Evolutionary conservation across 2,888 invertebrate species (phyloP), one percentile per base, ranked within the genome.

Genomic region (Entomobrya proxima): DNA sequence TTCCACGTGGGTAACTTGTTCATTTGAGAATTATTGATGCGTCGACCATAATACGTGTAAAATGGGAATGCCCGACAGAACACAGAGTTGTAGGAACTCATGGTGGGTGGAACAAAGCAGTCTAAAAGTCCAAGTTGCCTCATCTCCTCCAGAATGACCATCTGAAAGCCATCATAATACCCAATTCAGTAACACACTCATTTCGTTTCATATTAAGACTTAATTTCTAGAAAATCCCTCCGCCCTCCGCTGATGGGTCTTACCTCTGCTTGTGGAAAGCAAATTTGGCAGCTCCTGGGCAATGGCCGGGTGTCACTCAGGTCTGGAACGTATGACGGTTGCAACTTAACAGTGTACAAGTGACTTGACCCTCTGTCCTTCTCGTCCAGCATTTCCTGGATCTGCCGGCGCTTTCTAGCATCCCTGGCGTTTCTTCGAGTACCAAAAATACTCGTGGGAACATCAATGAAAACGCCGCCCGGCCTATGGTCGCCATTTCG

Each of bases 221-320:
- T n/a, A n/a, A n/a, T n/a, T n/a, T n/a, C n/a, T n/a, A n/a, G n/a
- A n/a, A n/a, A n/a, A n/a, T n/a, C n/a, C n/a, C n/a, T n/a, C n/a
- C n/a, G n/a, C n/a, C n/a, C n/a, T n/a, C n/a, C n/a, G n/a, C n/a
- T n/a, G n/a, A n/a, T n/a, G n/a, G n/a, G n/a, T 3, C 7, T 44
- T 84, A 85, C 87, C 13, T 55, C 77, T 2, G 75, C 47, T 15
- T 85, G 61, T 13, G 77, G 50, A 27, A 85, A 21, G 44, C 87
- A 87, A 9, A 40, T 37, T 27, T 40, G 18, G 21, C 87, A 87
- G 30, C 81, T 74, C 52, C 24, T 74, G 30, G 85, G 72, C n/a
- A 85, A 21, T 6, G 72, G 76, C 21, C 87, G 21, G 0, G 76
- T 52, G 7, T 77, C 81, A 6, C 27, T 21, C 11, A 24, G 2